Evolutionary conservation across 2,797 vertebrate species (phyloP).

Genomic region (Amniataba percoides): DNA sequence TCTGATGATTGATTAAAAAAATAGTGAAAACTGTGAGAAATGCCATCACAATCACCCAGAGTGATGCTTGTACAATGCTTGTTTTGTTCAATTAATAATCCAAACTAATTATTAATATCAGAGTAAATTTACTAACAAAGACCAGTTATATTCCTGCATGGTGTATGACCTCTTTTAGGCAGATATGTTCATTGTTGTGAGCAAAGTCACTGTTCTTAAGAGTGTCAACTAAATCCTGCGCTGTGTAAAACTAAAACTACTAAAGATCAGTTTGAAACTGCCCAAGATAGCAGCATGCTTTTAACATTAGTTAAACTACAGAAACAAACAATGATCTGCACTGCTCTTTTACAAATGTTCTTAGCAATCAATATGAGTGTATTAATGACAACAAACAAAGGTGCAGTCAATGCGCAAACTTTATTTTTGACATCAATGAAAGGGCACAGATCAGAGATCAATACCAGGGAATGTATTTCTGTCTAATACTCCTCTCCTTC

Average conservation of each 20-base stretch:
- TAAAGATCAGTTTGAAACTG: not conserved
- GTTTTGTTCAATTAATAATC: too few species aligned
- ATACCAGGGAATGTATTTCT: not conserved
- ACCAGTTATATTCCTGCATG: too few species aligned
- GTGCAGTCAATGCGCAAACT: not conserved
- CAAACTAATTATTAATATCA: too few species aligned
- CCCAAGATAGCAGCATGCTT: not conserved
- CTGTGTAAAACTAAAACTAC: too few species aligned
- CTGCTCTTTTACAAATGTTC: too few species aligned
- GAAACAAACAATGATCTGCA: not conserved
- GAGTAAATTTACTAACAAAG: too few species aligned
- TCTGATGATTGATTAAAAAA: too few species aligned
- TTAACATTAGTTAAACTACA: not conserved
- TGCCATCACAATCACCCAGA: too few species aligned
- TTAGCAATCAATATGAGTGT: not conserved
- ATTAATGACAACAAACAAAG: not conserved
- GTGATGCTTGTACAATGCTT: too few species aligned
- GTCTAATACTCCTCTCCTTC: slow-evolving; percentile 59
- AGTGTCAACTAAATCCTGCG: too few species aligned
- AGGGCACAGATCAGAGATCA: not conserved
- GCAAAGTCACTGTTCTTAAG: not conserved
- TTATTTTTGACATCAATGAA: slow-evolving; percentile 33
- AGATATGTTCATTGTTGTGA: not conserved
- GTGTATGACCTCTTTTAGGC: too few species aligned
- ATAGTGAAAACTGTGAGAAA: too few species aligned